These are phyloP conservation scores for Antheraea mylitta DNA, from an alignment of 1,140 invertebrate genomes.

Conservation along the genomic window DNA sequence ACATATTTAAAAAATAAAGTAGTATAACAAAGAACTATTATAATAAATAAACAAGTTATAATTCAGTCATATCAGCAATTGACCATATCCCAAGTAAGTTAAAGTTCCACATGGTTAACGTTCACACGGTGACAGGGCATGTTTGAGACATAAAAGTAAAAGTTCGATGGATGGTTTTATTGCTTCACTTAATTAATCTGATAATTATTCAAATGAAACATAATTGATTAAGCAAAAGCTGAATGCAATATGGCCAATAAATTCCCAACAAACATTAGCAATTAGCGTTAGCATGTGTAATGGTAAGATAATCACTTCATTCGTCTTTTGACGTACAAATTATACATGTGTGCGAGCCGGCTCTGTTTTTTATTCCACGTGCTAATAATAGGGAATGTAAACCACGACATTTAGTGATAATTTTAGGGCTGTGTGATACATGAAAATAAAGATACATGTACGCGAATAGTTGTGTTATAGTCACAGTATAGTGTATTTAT, in stretches of 20 bases:
- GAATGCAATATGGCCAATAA: not conserved
- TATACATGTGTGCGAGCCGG: not conserved
- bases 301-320: not conserved
- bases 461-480: too few relatives aligned
- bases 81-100: not conserved
- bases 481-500: too few relatives aligned
- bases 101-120: not conserved
- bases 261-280: not conserved
- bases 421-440: too few relatives aligned
- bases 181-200: not conserved
- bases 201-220: slow-evolving; percentile 2
- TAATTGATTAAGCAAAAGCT: not conserved
- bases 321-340: not conserved
- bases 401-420: not conserved
- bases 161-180: not conserved
- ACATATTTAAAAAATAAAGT: too few relatives aligned
- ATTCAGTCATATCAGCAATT: not conserved
- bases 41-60: not conserved
- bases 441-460: too few relatives aligned
- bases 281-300: not conserved
- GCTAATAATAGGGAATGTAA: not conserved
- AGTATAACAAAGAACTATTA: not conserved
- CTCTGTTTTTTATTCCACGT: not conserved
- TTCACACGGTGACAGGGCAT: not conserved
- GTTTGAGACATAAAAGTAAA: not conserved